These are phyloP conservation scores for Catharus ustulatus DNA, from an alignment of 2,797 vertebrate species.

Conservation along the genomic window DNA sequence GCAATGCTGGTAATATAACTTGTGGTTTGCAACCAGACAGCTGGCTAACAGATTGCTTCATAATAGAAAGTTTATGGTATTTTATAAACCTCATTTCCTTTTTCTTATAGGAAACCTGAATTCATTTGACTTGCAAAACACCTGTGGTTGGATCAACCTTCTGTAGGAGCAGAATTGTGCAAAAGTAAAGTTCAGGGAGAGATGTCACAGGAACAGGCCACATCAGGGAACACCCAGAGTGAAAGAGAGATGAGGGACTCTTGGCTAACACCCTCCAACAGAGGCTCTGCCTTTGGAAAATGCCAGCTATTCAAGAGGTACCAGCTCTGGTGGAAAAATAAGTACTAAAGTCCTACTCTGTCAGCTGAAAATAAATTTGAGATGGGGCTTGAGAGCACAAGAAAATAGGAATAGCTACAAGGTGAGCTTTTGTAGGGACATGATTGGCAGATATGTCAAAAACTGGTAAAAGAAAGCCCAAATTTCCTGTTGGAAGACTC, in stretches of 20 bases:
- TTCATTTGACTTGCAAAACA: constrained; percentile 44
- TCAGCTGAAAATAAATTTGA: not conserved
- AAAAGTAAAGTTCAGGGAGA: not conserved
- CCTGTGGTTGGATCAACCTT: not conserved
- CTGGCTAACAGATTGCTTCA: constrained; percentile 60
- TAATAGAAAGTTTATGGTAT: constrained; percentile 58
- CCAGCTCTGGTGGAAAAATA: not conserved
- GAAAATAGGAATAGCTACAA: not conserved
- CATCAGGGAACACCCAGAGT: not conserved
- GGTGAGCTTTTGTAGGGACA: not conserved
- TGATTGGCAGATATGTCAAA: not conserved
- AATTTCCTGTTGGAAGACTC: not conserved
- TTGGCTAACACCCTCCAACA: not conserved
- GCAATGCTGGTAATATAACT: constrained; percentile 30
- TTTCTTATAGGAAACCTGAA: constrained; percentile 53
- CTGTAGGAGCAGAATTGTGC: not conserved
- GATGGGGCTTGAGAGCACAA: not conserved
- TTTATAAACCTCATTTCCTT: constrained; percentile 59
- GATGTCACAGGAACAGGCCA: not conserved
- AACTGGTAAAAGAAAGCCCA: not conserved
- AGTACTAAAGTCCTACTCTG: not conserved
- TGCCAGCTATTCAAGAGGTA: not conserved
- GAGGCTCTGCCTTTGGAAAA: not conserved
- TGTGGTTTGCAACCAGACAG: constrained; percentile 59
- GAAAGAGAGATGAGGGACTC: not conserved